These are phyloP conservation scores for Chelon auratus DNA, from an alignment of 2,797 vertebrate genomes.

Conservation along the genomic window DNA sequence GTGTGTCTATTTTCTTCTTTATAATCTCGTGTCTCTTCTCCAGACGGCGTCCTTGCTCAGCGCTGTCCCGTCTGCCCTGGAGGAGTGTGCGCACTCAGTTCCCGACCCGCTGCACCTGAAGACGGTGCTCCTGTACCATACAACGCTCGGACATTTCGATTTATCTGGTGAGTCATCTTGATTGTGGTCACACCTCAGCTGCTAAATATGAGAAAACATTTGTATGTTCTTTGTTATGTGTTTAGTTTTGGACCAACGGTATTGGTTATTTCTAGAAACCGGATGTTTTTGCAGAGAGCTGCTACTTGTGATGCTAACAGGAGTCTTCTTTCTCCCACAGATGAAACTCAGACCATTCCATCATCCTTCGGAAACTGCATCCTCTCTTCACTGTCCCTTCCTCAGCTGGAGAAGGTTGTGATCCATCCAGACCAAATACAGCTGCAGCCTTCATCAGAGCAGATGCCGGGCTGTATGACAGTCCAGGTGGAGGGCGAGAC, in stretches of 20 bases:
- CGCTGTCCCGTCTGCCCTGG: slow-evolving; percentile 72
- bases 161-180: slow-evolving; percentile 63
- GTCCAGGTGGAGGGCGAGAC: slow-evolving; percentile 80
- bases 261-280: no score
- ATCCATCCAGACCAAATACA: slow-evolving; percentile 71
- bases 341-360: slow-evolving; percentile 68
- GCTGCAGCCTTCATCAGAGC: slow-evolving; percentile 60
- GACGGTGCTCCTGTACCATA: slow-evolving; percentile 69
- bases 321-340: slow-evolving; percentile 39
- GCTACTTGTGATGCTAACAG: not conserved
- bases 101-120: slow-evolving; percentile 75
- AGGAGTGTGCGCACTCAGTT: slow-evolving; percentile 79
- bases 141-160: slow-evolving; percentile 68
- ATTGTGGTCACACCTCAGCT: no score
- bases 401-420: slow-evolving; percentile 77
- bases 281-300: not conserved
- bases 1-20: not conserved
- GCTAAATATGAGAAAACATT: no score
- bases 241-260: no score
- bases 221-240: no score
- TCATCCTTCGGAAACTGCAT: slow-evolving; percentile 81
- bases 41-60: slow-evolving; percentile 77
- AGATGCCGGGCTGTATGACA: slow-evolving; percentile 71
- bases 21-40: not conserved
- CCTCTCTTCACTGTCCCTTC: slow-evolving; percentile 78